phyloP scores from a whole-genome alignment of 2,113 vertebrate species.

The Eleginops maclovinus region DNA sequence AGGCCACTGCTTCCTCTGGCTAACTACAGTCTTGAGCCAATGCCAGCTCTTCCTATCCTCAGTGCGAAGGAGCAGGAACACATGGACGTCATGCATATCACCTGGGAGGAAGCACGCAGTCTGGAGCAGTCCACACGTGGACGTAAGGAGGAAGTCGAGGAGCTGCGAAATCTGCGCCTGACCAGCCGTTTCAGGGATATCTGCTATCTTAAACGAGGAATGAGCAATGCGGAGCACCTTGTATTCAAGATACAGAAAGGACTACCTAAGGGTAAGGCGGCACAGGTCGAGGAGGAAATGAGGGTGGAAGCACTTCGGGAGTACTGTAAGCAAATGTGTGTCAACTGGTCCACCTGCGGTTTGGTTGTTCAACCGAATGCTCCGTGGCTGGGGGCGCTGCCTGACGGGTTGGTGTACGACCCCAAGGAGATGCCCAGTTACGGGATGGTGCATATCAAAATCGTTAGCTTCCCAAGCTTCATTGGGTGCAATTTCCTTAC shows the following conservation, averaged over 20 bases:
- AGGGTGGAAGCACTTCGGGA: conserved; percentile 42
- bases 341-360: conserved; percentile 67
- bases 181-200: conserved; percentile 50
- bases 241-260: conserved; percentile 40
- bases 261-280: background rate
- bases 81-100: conserved; percentile 16
- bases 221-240: conserved; percentile 4
- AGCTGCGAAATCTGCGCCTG: conserved; percentile 37
- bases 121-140: conserved; percentile 47
- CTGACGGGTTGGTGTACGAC: conserved; percentile 65
- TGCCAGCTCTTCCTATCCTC: background rate
- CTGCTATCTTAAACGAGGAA: conserved; percentile 42
- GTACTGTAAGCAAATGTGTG: conserved; percentile 45
- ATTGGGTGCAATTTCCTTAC: conserved; percentile 12
- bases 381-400: conserved; percentile 53
- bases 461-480: conserved; percentile 2
- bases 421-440: conserved; percentile 24
- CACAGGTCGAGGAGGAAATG: conserved; percentile 19
- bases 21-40: background rate
- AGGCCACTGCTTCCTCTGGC: conserved; percentile 41
- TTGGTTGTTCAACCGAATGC: conserved; percentile 52
- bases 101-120: conserved; percentile 38
- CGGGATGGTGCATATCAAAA: conserved; percentile 54
- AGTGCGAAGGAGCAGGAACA: conserved; percentile 16
- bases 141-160: background rate